Percentiles rank a stretch among this genome's conserved stretches.
These are phyloP conservation scores for Lasaia peninsularis DNA, from an alignment of 1,140 invertebrate genomes.

Conservation along the genomic window DNA sequence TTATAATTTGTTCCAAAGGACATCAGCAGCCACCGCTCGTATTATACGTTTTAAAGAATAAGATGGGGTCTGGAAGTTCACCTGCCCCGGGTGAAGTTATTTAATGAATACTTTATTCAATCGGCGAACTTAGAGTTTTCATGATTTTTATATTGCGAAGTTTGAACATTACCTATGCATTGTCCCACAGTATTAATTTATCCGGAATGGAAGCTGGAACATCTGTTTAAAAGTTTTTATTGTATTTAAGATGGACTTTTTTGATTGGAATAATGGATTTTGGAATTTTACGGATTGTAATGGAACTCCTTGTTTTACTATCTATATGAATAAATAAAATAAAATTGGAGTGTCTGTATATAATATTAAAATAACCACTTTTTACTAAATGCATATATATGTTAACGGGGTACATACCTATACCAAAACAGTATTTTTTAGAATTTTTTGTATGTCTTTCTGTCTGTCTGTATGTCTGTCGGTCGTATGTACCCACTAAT, in stretches of 20 bases:
- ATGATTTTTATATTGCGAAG: constrained; percentile 68
- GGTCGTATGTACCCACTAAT: too few species aligned
- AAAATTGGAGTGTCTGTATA: too few species aligned
- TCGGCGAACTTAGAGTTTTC: constrained; percentile 49
- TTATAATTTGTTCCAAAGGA: constrained; percentile 3
- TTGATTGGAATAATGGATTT: constrained; percentile 2
- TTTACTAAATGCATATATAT: too few species aligned
- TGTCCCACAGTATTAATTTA: constrained; percentile 52
- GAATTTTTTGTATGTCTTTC: too few species aligned
- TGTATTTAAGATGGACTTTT: background rate
- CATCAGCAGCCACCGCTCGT: constrained; percentile 6
- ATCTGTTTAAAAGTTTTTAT: constrained; percentile 29
- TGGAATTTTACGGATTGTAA: background rate
- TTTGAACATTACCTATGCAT: constrained; percentile 61
- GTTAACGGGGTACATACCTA: too few species aligned
- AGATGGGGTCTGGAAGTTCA: constrained; percentile 17
- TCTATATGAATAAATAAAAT: too few species aligned
- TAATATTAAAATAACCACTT: too few species aligned
- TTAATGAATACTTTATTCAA: constrained; percentile 66
- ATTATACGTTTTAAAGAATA: constrained; percentile 7
- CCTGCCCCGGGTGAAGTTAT: constrained; percentile 46
- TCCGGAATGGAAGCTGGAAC: constrained; percentile 29
- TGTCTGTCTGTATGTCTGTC: too few species aligned
- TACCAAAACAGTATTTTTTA: too few species aligned
- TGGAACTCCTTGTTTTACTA: too few species aligned